A percentile compares a stretch with the other conserved stretches of the same genome.
These are phyloP conservation scores for Choloepus hoffmanni DNA, from an alignment of 2,113 vertebrate genomes.

Conservation along the genomic window DNA sequence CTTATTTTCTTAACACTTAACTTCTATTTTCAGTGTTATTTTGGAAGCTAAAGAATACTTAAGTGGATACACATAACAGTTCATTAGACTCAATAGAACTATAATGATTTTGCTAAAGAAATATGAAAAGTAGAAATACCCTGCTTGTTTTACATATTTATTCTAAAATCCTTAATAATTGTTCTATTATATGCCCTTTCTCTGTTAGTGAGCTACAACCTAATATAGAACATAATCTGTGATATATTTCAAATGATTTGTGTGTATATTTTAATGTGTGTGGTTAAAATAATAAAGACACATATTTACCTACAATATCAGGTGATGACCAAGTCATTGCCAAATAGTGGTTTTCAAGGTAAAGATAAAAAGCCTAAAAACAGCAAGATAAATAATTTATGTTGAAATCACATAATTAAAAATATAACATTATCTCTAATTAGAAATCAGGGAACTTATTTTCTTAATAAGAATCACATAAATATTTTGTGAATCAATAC, in stretches of 20 bases:
- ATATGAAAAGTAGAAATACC: too few species aligned
- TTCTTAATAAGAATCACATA: background rate
- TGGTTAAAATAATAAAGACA: background rate
- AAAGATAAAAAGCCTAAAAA: background rate
- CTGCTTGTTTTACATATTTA: background rate
- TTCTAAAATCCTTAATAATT: background rate
- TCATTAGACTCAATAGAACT: background rate
- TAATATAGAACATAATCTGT: background rate
- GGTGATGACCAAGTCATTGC: background rate
- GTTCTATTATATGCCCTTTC: background rate
- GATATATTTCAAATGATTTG: background rate
- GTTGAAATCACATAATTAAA: background rate
- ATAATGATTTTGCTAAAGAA: background rate
- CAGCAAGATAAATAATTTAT: background rate
- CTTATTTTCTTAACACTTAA: background rate
- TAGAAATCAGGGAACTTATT: background rate
- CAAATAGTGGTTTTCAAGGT: background rate
- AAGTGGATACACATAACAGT: background rate
- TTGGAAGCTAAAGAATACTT: background rate
- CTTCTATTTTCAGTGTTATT: background rate
- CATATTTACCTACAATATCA: too few species aligned
- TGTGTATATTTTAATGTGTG: rapidly evolving
- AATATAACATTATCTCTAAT: background rate
- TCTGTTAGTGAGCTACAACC: background rate
- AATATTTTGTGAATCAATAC: background rate